A percentile compares a stretch with the other conserved stretches of the same genome.
These are phyloP conservation scores for Macropodus opercularis DNA, from an alignment of 2,797 vertebrate genomes.

Conservation along the genomic window DNA sequence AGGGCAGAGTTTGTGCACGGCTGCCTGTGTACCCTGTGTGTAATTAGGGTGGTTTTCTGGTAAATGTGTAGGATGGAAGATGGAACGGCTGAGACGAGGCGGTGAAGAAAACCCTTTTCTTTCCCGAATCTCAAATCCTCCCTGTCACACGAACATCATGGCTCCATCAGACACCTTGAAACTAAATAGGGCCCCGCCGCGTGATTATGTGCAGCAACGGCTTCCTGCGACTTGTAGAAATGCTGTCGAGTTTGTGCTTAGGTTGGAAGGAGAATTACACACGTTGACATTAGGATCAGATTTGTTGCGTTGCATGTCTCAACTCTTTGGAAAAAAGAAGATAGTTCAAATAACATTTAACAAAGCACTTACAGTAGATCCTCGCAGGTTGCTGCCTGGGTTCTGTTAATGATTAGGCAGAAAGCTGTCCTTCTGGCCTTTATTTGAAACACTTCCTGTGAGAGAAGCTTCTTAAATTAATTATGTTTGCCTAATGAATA, in stretches of 20 bases:
- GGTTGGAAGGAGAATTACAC: neutral
- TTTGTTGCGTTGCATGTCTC: neutral
- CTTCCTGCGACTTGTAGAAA: conserved; percentile 8
- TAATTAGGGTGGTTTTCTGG: conserved; percentile 60
- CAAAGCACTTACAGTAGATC: conserved; percentile 44
- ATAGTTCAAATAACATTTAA: conserved; percentile 30
- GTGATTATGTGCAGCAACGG: conserved; percentile 35
- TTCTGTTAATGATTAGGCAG: conserved; percentile 69
- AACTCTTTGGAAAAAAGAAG: neutral
- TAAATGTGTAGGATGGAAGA: conserved; percentile 46
- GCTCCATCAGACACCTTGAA: conserved; percentile 25
- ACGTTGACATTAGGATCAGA: conserved; percentile 4
- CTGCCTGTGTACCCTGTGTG: conserved; percentile 41
- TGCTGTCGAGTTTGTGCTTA: neutral
- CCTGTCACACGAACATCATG: conserved; percentile 25
- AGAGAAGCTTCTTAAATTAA: conserved; percentile 81
- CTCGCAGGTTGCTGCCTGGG: conserved; percentile 47
- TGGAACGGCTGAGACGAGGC: conserved; percentile 34
- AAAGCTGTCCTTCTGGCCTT: conserved; percentile 77
- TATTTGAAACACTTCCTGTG: conserved; percentile 79
- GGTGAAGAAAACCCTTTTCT: conserved; percentile 34
- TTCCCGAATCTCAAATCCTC: conserved; percentile 16
- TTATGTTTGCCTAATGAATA: conserved; percentile 84
- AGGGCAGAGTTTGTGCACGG: conserved; percentile 54
- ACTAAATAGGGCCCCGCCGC: conserved; percentile 24